These are phyloP conservation scores for Trididemnum clinides DNA, from an alignment of 23 tunicate genomes.

Conservation along the genomic window DNA sequence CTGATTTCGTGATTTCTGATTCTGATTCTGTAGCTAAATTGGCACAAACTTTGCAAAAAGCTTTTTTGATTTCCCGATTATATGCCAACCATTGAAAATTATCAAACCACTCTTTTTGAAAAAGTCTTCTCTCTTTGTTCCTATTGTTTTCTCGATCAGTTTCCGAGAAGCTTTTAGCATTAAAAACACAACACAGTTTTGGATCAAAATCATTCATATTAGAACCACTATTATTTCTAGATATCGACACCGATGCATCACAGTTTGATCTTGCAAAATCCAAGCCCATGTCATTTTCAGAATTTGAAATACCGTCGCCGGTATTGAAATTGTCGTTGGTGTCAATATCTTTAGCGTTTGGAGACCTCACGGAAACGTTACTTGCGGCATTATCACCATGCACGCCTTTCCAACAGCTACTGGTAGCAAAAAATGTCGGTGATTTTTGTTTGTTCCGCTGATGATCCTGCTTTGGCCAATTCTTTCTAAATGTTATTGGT, in stretches of 20 bases:
- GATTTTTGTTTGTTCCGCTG: slow-evolving; percentile 31
- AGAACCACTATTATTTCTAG: background rate
- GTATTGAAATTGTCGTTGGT: slow-evolving; percentile 1
- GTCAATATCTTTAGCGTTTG: slow-evolving; percentile 8
- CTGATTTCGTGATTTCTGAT: too few relatives aligned
- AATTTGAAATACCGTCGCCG: slow-evolving; percentile 4
- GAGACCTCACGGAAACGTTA: slow-evolving; percentile 14
- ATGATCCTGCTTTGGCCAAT: slow-evolving; percentile 17
- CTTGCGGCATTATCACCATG: slow-evolving; percentile 17
- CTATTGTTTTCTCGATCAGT: slow-evolving; percentile 9
- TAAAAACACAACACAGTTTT: background rate
- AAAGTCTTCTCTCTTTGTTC: slow-evolving; percentile 7
- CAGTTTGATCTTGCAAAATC: slow-evolving; percentile 10
- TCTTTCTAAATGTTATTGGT: slow-evolving; percentile 9
- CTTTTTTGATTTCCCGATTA: slow-evolving; percentile 11
- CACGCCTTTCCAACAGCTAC: slow-evolving; percentile 11
- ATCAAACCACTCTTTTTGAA: slow-evolving; percentile 6
- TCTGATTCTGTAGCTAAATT: background rate
- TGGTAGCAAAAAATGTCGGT: slow-evolving; percentile 27
- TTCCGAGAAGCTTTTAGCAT: slow-evolving; percentile 1
- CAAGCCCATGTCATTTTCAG: slow-evolving; percentile 11
- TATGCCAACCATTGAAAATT: slow-evolving; percentile 20
- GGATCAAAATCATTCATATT: background rate
- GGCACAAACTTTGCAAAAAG: slow-evolving; percentile 8
- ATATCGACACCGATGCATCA: background rate